These are phyloP conservation scores for Sminthopsis crassicaudata DNA, from an alignment of 2,113 vertebrate genomes.

Conservation along the genomic window DNA sequence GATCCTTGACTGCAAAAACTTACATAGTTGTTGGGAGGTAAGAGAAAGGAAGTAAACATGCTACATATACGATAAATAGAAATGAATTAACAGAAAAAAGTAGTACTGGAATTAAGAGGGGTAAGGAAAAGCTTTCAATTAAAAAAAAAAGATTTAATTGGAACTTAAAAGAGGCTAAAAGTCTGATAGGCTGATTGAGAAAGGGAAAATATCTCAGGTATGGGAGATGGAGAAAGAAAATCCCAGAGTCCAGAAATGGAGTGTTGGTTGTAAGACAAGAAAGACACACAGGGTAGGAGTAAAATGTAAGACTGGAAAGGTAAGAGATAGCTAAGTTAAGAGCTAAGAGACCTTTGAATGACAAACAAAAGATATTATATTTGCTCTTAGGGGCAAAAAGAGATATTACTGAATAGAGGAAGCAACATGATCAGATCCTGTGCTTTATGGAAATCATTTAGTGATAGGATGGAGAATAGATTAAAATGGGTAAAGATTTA, in stretches of 20 bases:
- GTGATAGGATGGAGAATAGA: background rate
- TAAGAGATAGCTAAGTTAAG: background rate
- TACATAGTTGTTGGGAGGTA: background rate
- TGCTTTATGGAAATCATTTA: background rate
- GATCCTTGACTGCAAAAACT: background rate
- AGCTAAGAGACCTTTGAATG: background rate
- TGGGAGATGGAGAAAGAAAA: background rate
- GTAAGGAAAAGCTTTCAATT: background rate
- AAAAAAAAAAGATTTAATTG: background rate
- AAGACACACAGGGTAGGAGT: background rate
- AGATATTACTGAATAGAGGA: background rate
- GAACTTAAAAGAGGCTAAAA: background rate
- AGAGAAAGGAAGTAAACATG: background rate
- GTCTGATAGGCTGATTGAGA: background rate
- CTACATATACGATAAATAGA: background rate
- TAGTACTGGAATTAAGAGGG: background rate
- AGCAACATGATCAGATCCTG: background rate
- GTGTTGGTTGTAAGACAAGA: background rate
- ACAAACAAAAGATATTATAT: background rate
- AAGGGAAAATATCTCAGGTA: background rate
- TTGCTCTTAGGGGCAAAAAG: background rate
- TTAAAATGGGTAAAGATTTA: background rate
- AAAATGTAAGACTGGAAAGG: background rate
- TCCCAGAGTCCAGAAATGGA: background rate
- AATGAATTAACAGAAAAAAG: background rate